Evolutionary conservation across 92 coral and sea anemone genomes (phyloP), one percentile per base, ranked within the genome.

Genomic region (Micromussa lordhowensis): DNA sequence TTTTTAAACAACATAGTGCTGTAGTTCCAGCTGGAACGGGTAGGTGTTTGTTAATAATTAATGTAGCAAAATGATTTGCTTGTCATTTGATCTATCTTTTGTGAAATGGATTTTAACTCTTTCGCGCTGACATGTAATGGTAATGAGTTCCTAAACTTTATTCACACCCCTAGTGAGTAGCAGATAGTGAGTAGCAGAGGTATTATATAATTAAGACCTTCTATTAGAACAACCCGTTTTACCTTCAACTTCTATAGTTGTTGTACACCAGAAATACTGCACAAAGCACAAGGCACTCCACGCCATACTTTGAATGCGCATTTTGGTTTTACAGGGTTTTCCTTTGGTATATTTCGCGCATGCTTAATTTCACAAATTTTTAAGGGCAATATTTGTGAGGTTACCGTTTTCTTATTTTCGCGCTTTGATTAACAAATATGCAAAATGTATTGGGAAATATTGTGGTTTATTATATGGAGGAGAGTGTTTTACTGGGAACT

Each of bases 1-100:
- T 87, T 79, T 87, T 87, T 87, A 77, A 58, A 86, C 89, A 86
- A 75, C 89, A 77, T 86, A 49, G 89, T 86, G 89, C 83, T 86
- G 89, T 86, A 77, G 89, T 86, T 76, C 89, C 89, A 86, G 89
- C 89, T 75, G 89, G 89, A 86, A 86, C 89, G 89, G 85, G 84
- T 77, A 86, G 83, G 90, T 78, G 77, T 77, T 86, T 86, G 89
- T 86, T 77, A 81, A 63, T 81, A 81, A 81, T 81, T 81, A 81
- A 81, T 81, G 85, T 81, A 81, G 85, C 85, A 81, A 81, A 81
- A 81, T 81, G 71, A 85, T 85, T 85, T 85, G 88, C 88, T 85
- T 85, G 88, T 85, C 75, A 75, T 72, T 85, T 85, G 88, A 85
- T 85, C 88, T 85, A 85, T 85, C 24, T 85, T 85, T 85, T 70